Conservation (phyloP, 2,113 vertebrate species). For the Chloropsis cyanopogon region DNA sequence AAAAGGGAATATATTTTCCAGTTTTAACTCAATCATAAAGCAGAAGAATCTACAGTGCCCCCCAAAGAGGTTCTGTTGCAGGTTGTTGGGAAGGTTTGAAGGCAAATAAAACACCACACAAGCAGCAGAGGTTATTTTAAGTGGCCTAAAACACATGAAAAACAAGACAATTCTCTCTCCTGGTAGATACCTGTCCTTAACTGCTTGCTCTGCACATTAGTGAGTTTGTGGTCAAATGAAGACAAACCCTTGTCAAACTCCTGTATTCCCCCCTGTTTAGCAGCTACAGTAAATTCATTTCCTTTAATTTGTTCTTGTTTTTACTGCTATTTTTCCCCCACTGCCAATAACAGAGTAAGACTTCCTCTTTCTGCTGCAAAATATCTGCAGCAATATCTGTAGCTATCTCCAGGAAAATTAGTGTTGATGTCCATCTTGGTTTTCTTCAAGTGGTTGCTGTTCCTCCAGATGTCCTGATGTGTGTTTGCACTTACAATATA, state of each 20-base stretch:
- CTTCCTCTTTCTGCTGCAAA: neutral
- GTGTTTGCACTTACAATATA: neutral
- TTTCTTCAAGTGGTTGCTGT: neutral
- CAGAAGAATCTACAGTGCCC: rapidly evolving
- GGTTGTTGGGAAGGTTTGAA: neutral
- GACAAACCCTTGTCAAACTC: neutral
- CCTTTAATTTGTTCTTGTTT: neutral
- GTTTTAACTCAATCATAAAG: neutral
- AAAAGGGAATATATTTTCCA: rapidly evolving
- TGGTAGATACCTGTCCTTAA: neutral
- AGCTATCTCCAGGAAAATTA: neutral
- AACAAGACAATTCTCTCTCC: neutral
- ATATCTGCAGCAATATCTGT: neutral
- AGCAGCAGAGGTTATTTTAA: neutral
- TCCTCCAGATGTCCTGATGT: neutral
- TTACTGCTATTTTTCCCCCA: neutral
- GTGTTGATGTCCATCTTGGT: neutral
- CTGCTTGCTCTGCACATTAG: neutral
- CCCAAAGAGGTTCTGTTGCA: neutral
- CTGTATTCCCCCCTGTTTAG: neutral
- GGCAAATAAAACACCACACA: neutral
- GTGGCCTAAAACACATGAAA: neutral
- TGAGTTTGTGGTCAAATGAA: neutral
- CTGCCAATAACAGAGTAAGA: neutral
- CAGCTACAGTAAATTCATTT: neutral